Evolutionary conservation across 2,797 vertebrate genomes (phyloP), one percentile per base, ranked within the genome.

Genomic region (Danio kyathit): DNA sequence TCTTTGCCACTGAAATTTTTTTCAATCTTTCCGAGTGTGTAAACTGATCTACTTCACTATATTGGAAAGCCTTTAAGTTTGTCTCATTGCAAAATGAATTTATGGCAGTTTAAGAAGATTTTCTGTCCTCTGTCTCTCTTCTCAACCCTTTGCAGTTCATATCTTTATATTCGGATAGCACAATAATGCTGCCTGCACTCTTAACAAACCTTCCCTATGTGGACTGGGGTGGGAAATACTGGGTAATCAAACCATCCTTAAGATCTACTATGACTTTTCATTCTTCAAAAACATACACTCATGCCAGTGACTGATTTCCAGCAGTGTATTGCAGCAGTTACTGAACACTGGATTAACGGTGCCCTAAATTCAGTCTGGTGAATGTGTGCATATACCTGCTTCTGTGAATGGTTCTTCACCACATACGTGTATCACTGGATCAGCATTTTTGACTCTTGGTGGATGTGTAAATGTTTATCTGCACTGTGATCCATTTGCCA

Each of bases 401-500:
- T 17, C 54, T 5, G 19, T 40, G 48, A n/a, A n/a, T 38, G 14
- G 46, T n/a, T 74, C 56, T 56, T 11, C 74, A 69, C 5, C 59
- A 46, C 59, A 51, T 40, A 14, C 1, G 17, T 77, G 19, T 46
- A 65, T n/a, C 52, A 44, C 63, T 61, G 76, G 46, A 76, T 64
- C 43, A 76, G 79, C 57, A 57, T 66, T 60, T 52, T 52, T 56
- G 64, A 21, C 76, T 61, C 43, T 71, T 80, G 60, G 44, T 59
- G 72, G 76, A 69, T 72, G 75, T 83, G 82, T 85, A 72, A 86
- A 76, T 81, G 54, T 93, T 46, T 81, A 64, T 86, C 97, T 95
- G 96, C 97, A 98, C 97, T 98, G 97, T 98, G 95, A 97, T 96
- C 96, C 96, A 96, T 97, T 92, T 86, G 66, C 10, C 48, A 40